These are phyloP conservation scores for Rhinichthys osculus DNA, from an alignment of 2,797 vertebrate species.

Conservation along the genomic window DNA sequence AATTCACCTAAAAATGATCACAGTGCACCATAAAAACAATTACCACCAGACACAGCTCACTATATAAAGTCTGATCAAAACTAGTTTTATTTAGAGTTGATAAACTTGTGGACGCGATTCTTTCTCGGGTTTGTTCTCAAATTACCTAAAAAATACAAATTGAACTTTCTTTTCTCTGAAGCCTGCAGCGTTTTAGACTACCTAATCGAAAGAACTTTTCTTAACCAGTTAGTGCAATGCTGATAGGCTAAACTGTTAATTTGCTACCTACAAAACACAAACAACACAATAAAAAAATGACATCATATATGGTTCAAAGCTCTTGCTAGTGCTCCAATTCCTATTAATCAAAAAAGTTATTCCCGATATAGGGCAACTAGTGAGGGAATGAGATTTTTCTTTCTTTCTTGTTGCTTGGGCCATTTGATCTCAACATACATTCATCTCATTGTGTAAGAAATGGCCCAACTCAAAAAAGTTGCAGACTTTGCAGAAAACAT, in stretches of 20 bases:
- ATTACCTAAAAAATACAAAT: too few species aligned
- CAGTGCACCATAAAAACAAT: neutral
- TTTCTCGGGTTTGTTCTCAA: too few species aligned
- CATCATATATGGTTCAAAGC: too few species aligned
- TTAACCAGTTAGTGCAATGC: neutral
- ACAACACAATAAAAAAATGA: neutral
- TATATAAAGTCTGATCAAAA: neutral
- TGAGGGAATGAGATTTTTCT: neutral
- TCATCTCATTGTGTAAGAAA: neutral
- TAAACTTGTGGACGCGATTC: too few species aligned
- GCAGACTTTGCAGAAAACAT: neutral
- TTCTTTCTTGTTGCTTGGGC: neutral
- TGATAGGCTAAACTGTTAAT: neutral
- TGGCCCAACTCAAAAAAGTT: neutral
- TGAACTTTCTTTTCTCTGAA: too few species aligned
- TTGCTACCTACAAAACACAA: neutral
- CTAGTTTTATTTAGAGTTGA: neutral
- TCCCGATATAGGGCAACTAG: neutral
- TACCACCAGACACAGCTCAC: neutral
- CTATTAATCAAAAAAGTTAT: too few species aligned
- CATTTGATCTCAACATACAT: neutral
- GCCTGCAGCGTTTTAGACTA: too few species aligned
- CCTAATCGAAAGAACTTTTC: neutral
- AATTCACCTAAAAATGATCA: neutral
- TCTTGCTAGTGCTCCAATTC: neutral